Base-by-base conservation (phyloP, 2,888 invertebrate species). In the Nezara viridula region DNA sequence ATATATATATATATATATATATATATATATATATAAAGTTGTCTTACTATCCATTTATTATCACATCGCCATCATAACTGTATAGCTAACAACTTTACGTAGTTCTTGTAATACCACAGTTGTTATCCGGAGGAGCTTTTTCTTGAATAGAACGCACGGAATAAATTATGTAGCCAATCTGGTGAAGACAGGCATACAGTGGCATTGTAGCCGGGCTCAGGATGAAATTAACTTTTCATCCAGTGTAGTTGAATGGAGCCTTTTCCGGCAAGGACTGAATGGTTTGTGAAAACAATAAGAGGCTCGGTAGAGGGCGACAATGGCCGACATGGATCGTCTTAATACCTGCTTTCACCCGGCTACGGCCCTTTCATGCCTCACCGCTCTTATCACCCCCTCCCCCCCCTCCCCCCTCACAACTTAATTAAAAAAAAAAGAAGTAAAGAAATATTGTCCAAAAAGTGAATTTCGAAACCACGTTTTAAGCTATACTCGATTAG, bases 201-300 rank as follows among this genome's bases (percentile, higher is more conserved):
- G 32, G 19, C 66, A 66, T 66, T 66, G 66, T 66, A 24, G 32
- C 60, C 2, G 12, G 16, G 66, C 66, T 32, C 32, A 14, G 32
- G 66, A 32, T 66, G 32, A 66, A 66, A 66, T 66, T 66, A 66
- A 66, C 66, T 66, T 66, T 66, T 66, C 66, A 66, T 66, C 66
- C 32, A 66, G 66, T 60, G 27, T 32, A 32, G 66, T 19, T 66
- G 5, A 66, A 66, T 66, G 66, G 66, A 32, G 21, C 66, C 32
- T 66, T 66, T 66, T 66, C 81, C 40, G 2, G 44, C 40, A 24
- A 44, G 44, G 44, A 81, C 40, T 81, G 24, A 81, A 81, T 81
- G 81, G 24, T 44, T 44, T 81, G 40, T 24, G 81, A n/a, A 81
- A 81, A 81, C 81, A 81, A 81, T 81, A 81, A 81, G 81, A 81